A percentile compares a stretch with the other conserved stretches of the same genome.
These are phyloP conservation scores for Oreochromis aureus DNA, from an alignment of 2,113 vertebrate genomes.

Conservation along the genomic window DNA sequence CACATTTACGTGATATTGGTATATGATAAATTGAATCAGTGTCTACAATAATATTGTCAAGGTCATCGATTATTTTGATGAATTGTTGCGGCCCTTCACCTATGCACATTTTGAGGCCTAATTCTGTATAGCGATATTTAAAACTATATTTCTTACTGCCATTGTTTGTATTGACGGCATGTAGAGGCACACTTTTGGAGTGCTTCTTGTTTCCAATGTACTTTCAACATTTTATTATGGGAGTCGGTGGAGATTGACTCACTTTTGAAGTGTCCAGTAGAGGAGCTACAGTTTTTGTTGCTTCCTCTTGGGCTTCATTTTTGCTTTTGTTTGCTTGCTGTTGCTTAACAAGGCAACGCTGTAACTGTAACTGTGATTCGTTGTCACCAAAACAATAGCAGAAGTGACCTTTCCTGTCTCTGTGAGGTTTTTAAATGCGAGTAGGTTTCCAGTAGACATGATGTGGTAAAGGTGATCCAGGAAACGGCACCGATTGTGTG, in stretches of 20 bases:
- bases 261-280: too few species aligned
- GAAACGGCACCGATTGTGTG: slow-evolving; percentile 1
- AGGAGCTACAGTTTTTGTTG: background rate
- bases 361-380: background rate
- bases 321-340: background rate
- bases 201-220: background rate
- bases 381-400: background rate
- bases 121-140: too few species aligned
- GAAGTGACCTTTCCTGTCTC: background rate
- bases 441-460: background rate
- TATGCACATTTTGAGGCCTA: too few species aligned
- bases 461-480: background rate
- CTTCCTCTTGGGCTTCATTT: background rate
- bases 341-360: background rate
- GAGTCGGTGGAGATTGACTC: too few species aligned
- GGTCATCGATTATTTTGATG: too few species aligned
- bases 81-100: background rate
- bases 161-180: too few species aligned
- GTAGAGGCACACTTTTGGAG: too few species aligned
- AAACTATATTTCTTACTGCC: too few species aligned
- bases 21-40: too few species aligned
- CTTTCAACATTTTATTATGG: background rate
- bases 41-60: too few species aligned
- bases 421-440: background rate
- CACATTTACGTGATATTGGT: too few species aligned